phyloP scores from a whole-genome alignment of 2,797 vertebrate genomes.

The Phoeniculus purpureus region DNA sequence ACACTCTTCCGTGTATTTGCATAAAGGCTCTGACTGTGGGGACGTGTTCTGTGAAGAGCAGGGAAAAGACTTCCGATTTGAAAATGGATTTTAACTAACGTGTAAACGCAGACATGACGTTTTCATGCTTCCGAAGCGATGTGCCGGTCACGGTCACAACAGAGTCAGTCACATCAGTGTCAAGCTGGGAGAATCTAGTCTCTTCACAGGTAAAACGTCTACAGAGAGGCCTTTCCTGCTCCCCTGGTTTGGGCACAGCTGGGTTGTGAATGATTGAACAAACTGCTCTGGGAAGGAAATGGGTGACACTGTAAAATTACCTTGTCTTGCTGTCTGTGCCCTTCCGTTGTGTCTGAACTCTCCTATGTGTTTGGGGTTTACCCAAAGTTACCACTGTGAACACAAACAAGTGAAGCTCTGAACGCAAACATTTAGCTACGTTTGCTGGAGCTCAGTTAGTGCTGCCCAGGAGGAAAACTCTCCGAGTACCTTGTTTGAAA shows the following conservation, averaged over 20 bases:
- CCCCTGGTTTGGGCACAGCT: too few relatives aligned
- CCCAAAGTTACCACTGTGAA: background rate
- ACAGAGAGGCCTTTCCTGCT: background rate
- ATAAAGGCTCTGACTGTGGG: background rate
- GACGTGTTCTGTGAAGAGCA: background rate
- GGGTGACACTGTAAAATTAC: background rate
- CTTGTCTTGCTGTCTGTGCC: background rate
- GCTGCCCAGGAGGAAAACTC: background rate
- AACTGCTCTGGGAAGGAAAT: background rate
- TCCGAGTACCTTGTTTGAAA: background rate
- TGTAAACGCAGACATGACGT: background rate
- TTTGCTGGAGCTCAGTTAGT: background rate
- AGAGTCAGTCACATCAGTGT: background rate
- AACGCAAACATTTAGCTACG: background rate
- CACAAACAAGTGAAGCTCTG: background rate
- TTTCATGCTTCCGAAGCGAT: background rate
- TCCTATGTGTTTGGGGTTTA: background rate
- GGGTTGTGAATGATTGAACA: background rate
- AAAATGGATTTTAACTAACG: background rate
- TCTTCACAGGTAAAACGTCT: background rate
- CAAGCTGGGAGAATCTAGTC: background rate
- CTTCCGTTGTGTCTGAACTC: background rate
- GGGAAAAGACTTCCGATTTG: background rate
- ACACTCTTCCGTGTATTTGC: background rate
- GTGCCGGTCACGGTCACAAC: background rate